phyloP scores from a whole-genome alignment of 2,113 vertebrate species.

The Amia ocellicauda region DNA sequence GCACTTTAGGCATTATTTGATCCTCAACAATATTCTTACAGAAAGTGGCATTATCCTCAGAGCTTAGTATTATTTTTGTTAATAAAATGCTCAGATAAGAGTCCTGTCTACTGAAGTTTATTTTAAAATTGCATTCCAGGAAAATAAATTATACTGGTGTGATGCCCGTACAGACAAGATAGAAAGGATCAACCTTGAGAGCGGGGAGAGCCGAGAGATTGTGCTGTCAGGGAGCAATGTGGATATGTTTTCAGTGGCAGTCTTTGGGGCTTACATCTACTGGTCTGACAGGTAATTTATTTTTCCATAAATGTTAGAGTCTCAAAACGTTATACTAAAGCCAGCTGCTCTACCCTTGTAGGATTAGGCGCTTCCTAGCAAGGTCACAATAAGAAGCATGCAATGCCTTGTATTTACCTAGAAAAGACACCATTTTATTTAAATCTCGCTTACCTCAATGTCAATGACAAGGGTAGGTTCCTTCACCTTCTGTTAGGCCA shows the following conservation, averaged over 20 bases:
- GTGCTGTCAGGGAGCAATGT: conserved; percentile 94
- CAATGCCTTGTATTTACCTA: conserved; percentile 44
- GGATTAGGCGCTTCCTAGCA: conserved; percentile 65
- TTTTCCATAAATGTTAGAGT: conserved; percentile 78
- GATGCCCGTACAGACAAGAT: conserved; percentile 98
- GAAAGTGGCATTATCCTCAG: conserved; percentile 33
- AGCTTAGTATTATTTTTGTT: conserved; percentile 37
- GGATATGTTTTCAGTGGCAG: conserved; percentile 95
- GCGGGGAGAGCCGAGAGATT: conserved; percentile 89
- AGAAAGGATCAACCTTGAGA: conserved; percentile 98
- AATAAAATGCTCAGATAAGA: conserved; percentile 52
- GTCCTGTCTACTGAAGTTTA: conserved; percentile 51
- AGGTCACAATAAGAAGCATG: conserved; percentile 53
- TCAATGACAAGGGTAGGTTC: conserved; percentile 40
- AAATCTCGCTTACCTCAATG: conserved; percentile 43
- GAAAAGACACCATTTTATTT: conserved; percentile 48
- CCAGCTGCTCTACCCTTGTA: conserved; percentile 65
- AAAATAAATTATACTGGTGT: conserved; percentile 99
- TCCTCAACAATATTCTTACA: conserved; percentile 27
- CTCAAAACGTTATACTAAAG: conserved; percentile 62
- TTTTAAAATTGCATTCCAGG: conserved; percentile 83
- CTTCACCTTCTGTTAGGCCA: conserved; percentile 38
- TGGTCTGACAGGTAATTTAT: conserved; percentile 99
- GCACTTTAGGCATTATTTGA: conserved; percentile 12
- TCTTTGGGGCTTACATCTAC: conserved; percentile 99